Evolutionary conservation across 2,888 invertebrate genomes (phyloP), one percentile per base, ranked within the genome.

Genomic region (Mimas tiliae): DNA sequence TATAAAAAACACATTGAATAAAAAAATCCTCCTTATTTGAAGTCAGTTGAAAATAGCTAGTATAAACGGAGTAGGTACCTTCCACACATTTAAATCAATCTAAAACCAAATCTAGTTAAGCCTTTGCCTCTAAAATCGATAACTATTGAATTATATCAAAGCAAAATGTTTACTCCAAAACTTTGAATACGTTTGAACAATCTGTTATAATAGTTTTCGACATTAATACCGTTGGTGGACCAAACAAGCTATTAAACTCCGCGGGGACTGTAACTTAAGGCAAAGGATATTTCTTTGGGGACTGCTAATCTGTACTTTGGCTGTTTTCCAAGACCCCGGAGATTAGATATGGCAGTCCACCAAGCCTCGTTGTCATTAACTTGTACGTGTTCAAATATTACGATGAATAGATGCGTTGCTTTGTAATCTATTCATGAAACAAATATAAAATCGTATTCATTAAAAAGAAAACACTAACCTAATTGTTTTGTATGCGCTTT

Each of bases 221-320:
- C 45, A 53, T 16, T 65, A 55, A 65, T 65, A 48, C 58, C 14
- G 27, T 69, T 70, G 51, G 70, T 71, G 51, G 70, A 80, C 70
- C 73, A 68, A 72, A 73, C 70, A 76, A 72, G 69, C 67, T 79
- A 76, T 74, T 75, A 74, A 78, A 76, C 67, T 75, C 69, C n/a
- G 63, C 63, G 68, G 65, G 68, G 74, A 72, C 73, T 73, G 68
- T 68, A 73, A 73, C 71, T 74, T 81, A 75, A 70, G 73, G 69
- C 75, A 85, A 85, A 82, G 85, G 84, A 76, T 77, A 81, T 80
- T 83, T 82, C 84, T 86, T 82, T 70, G 74, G 79, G 77, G 77
- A 77, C 78, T 81, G 81, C 78, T 89, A 88, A 90, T 89, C 89
- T 87, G 76, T 83, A 74, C 81, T 83, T 86, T 91, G 89, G 89